Base-by-base conservation (phyloP, 1,140 invertebrate genomes). In the Aphaenogaster rudis region DNA sequence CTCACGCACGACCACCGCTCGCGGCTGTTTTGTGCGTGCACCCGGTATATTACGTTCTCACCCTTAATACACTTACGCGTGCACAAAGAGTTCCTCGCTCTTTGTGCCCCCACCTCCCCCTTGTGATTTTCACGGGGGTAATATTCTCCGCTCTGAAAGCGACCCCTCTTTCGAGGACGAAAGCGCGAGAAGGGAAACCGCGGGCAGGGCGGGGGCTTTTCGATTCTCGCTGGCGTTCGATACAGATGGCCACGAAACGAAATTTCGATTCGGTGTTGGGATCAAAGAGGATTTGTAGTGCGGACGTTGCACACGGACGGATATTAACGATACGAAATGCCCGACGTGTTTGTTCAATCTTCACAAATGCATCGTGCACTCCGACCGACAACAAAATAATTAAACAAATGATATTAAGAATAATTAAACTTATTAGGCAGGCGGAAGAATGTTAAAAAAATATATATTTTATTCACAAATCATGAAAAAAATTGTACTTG, bases 61-160 rank as follows among this genome's bases (percentile, higher is more conserved):
- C 69, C 80, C 69, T 84, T 84, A 84, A 84, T 84, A 63, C 69
- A 84, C 80, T 84, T 84, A 84, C 28, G 69, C 69, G 69, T 33
- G 69, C 54, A 84, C 69, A 84, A 84, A 84, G 80, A 76, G 80
- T 84, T 84, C 13, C 69, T 84, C 54, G 54, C 54, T 45, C 80
- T 84, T 84, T 76, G 69, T 84, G 42, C 54, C 39, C 54, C 28
- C 36, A 2, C 39, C 28, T 42, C 11, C 8, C 48, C 78, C 64
- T 42, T 50, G 33, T 39, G 80, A 84, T 84, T 84, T 84, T 61
- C 54, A 63, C 57, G 69, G 69, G 69, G 80, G 42, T 76, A 84
- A 84, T 84, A 84, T 84, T 74, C 80, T 74, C 80, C 5, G 42
- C 42, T 21, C 80, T 74, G 80, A 82, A 82, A 82, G 67, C 67